Conservation (phyloP, 2,888 invertebrate species). For the Melanostoma scalare region DNA sequence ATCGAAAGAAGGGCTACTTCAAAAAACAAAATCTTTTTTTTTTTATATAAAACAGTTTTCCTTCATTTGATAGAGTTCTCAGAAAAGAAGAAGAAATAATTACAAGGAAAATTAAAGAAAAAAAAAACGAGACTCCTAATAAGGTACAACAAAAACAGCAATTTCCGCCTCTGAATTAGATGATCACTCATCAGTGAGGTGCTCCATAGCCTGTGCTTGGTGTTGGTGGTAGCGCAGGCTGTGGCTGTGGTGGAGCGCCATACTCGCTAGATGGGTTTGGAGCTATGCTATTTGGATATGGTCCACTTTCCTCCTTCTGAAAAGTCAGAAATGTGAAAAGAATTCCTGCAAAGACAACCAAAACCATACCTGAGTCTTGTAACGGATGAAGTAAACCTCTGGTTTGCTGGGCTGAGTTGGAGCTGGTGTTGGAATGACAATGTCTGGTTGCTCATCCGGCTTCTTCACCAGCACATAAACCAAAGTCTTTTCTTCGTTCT, state of each 20-base stretch:
- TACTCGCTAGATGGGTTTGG: slow-evolving; percentile 79
- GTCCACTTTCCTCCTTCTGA: slow-evolving; percentile 80
- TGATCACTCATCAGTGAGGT: slow-evolving; percentile 74
- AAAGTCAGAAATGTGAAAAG: slow-evolving; percentile 12
- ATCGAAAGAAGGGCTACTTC: too few species aligned
- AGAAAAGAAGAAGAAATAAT: slow-evolving; percentile 34
- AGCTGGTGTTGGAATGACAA: slow-evolving; percentile 86
- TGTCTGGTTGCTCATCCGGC: slow-evolving; percentile 88
- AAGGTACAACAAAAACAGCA: slow-evolving; percentile 57
- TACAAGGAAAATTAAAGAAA: slow-evolving; percentile 42
- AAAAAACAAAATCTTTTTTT: background rate
- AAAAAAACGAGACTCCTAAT: slow-evolving; percentile 46
- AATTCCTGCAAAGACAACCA: background rate
- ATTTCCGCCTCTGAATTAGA: slow-evolving; percentile 35
- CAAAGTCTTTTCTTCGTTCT: slow-evolving; percentile 89
- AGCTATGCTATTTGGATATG: slow-evolving; percentile 81
- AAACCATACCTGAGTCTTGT: slow-evolving; percentile 85
- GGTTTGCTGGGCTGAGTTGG: slow-evolving; percentile 90
- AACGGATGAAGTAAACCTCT: slow-evolving; percentile 89
- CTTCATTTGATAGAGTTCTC: slow-evolving; percentile 45
- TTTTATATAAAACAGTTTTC: slow-evolving; percentile 59
- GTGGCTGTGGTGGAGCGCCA: slow-evolving; percentile 79
- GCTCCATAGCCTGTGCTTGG: slow-evolving; percentile 81
- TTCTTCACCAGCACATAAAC: slow-evolving; percentile 90
- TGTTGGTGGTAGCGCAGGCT: slow-evolving; percentile 78